Evolutionary conservation across 2,113 vertebrate species (phyloP).

Genomic region (Sorex araneus): DNA sequence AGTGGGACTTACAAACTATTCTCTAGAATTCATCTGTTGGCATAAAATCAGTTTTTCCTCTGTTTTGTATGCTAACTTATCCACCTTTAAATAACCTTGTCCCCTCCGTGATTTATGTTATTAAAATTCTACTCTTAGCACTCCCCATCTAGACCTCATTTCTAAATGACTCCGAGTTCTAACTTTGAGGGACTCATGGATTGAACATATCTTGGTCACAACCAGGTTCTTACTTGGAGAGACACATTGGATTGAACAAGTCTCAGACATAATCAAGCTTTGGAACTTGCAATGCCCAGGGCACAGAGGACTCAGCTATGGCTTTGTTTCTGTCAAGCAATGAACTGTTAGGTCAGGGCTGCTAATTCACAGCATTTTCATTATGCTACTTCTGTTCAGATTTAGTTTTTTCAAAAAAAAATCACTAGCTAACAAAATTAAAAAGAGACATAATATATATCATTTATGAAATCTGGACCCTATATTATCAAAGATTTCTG

Average conservation of each 20-base stretch:
- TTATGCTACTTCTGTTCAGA: neutral
- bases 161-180: neutral
- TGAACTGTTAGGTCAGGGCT: neutral
- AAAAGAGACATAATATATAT: neutral
- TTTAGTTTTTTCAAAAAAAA: slow-evolving; percentile 4
- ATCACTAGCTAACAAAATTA: neutral
- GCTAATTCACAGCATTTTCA: neutral
- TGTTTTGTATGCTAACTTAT: neutral
- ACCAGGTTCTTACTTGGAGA: too few relatives aligned
- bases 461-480: neutral
- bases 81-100: neutral
- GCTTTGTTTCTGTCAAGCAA: neutral
- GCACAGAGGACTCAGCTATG: neutral
- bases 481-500: slow-evolving; percentile 47
- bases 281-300: neutral
- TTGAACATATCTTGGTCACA: neutral
- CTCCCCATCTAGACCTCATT: neutral
- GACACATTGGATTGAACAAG: too few relatives aligned
- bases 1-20: neutral
- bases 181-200: neutral
- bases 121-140: neutral
- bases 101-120: neutral
- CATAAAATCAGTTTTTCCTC: neutral
- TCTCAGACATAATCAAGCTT: neutral
- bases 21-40: neutral